A percentile compares a stretch with the other conserved stretches of the same genome.
These are phyloP conservation scores for Bombus turneri DNA, from an alignment of 1,140 invertebrate species.

Conservation along the genomic window DNA sequence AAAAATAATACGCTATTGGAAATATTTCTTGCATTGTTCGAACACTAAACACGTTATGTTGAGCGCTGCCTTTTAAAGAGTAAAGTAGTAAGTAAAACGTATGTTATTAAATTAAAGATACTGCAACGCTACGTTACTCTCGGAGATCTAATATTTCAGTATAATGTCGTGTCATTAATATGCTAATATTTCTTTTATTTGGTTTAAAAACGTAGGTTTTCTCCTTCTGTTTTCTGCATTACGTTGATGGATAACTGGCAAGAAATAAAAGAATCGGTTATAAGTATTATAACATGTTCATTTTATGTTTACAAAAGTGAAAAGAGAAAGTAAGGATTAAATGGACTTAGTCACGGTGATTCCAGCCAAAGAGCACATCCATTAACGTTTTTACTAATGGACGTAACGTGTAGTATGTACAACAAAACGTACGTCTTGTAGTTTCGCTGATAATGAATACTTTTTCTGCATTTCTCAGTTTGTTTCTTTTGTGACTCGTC, in stretches of 20 bases:
- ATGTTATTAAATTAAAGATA: not conserved
- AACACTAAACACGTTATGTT: not conserved
- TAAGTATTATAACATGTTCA: not conserved
- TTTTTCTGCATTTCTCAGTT: not conserved
- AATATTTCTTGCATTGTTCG: not conserved
- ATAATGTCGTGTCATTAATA: not conserved
- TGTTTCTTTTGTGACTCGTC: not conserved
- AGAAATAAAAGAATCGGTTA: not conserved
- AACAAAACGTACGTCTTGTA: not conserved
- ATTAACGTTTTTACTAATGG: slow-evolving; percentile 10
- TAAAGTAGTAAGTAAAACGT: not conserved
- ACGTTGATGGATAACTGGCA: not conserved
- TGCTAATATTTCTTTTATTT: not conserved
- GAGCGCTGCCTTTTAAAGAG: not conserved
- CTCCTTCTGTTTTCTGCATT: not conserved
- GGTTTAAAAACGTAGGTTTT: not conserved
- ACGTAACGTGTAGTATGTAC: not conserved
- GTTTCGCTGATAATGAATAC: not conserved
- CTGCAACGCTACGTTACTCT: not conserved
- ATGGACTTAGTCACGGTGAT: not conserved
- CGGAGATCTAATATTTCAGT: not conserved
- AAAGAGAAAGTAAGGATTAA: not conserved
- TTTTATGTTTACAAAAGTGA: slow-evolving; percentile 7
- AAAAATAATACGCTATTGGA: not conserved
- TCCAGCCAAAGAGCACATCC: not conserved